Percentiles rank a stretch among this genome's conserved stretches.
These are phyloP conservation scores for Ariopsis seemanni DNA, from an alignment of 2,113 vertebrate species.

Conservation along the genomic window DNA sequence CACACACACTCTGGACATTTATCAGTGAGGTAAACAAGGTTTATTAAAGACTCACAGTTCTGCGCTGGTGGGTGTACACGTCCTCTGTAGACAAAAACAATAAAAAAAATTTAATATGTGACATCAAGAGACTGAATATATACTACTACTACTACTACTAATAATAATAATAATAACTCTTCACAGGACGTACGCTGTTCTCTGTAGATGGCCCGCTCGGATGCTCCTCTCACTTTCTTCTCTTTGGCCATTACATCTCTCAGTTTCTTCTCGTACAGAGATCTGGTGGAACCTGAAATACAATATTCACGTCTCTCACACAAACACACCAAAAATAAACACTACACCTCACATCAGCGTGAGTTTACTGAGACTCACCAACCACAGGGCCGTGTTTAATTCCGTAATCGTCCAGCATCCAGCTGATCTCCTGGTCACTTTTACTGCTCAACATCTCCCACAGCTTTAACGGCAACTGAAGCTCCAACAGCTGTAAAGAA, in stretches of 20 bases:
- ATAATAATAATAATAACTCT: not conserved
- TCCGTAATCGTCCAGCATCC: conserved; percentile 68
- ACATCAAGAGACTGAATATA: not conserved
- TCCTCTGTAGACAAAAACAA: conserved; percentile 53
- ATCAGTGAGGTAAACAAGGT: not conserved
- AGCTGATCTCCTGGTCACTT: conserved; percentile 61
- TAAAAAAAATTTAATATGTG: not conserved
- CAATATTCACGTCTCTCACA: not conserved
- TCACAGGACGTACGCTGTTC: conserved; percentile 62
- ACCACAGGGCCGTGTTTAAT: conserved; percentile 75
- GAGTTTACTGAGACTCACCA: conserved; percentile 60
- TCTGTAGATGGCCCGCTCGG: conserved; percentile 68
- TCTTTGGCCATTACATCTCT: conserved; percentile 67
- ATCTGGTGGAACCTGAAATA: conserved; percentile 66
- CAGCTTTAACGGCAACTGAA: not conserved
- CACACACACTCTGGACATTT: not conserved
- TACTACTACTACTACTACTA: not conserved
- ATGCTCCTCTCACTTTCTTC: conserved; percentile 36
- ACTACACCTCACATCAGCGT: not conserved
- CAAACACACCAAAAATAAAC: conserved; percentile 5
- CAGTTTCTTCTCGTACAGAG: conserved; percentile 72
- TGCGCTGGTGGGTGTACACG: conserved; percentile 61
- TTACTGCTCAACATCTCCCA: conserved; percentile 53
- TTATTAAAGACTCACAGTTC: conserved; percentile 26
- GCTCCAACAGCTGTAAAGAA: not conserved